phyloP scores from a whole-genome alignment of 1,140 invertebrate species.

The Brachionus angularis region DNA sequence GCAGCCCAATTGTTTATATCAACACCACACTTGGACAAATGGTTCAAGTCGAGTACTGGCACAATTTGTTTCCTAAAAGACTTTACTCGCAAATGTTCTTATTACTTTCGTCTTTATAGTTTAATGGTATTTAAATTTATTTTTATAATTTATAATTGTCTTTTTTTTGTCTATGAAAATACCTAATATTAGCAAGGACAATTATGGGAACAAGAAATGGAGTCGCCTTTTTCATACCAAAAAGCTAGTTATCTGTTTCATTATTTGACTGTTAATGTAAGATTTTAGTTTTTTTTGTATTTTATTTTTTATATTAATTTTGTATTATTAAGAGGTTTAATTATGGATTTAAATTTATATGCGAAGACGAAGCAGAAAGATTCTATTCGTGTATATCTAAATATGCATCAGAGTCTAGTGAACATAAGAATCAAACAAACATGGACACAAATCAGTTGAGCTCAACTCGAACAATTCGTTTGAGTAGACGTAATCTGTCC shows the following conservation, averaged over 20 bases:
- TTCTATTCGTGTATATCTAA: conserved; percentile 19
- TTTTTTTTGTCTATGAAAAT: background rate
- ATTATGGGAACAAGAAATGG: conserved; percentile 41
- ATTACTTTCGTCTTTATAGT: conserved; percentile 42
- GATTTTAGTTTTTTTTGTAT: background rate
- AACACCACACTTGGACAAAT: conserved; percentile 31
- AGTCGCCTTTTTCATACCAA: conserved; percentile 9
- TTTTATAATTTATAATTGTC: background rate
- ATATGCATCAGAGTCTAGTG: background rate
- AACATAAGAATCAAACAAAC: background rate
- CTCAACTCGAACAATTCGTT: background rate
- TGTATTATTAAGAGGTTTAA: conserved; percentile 13
- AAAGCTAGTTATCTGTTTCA: conserved; percentile 21
- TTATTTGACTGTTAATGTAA: conserved; percentile 40
- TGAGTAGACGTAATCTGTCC: conserved; percentile 5
- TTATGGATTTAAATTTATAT: conserved; percentile 40
- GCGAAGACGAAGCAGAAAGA: conserved; percentile 27
- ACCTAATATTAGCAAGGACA: conserved; percentile 15
- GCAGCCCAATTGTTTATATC: conserved; percentile 33
- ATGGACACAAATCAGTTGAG: background rate
- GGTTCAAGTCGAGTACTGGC: conserved; percentile 42
- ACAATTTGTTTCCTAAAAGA: conserved; percentile 38
- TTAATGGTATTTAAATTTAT: background rate
- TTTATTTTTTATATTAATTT: background rate
- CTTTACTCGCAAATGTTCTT: background rate